These are phyloP conservation scores for Sparus aurata DNA, from an alignment of 2,797 vertebrate species.

Conservation along the genomic window DNA sequence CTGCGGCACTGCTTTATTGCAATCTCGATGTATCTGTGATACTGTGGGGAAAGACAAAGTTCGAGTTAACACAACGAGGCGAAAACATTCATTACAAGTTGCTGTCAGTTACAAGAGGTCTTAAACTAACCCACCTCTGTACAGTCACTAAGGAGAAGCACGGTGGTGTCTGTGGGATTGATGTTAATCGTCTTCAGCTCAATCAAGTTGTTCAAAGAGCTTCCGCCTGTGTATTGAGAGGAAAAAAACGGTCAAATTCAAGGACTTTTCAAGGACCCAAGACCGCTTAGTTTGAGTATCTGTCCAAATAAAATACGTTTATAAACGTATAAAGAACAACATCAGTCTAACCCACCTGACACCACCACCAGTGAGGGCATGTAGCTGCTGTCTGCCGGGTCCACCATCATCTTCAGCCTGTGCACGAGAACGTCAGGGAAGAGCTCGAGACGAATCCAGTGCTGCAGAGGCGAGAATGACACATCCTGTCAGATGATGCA, in stretches of 20 bases:
- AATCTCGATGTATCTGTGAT: constrained; percentile 95
- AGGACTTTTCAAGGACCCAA: no score
- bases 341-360: constrained; percentile 86
- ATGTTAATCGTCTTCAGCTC: constrained; percentile 98
- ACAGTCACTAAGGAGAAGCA: constrained; percentile 93
- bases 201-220: constrained; percentile 96
- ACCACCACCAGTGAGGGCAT: constrained; percentile 99
- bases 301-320: not conserved
- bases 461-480: constrained; percentile 80
- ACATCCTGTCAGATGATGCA: constrained; percentile 9
- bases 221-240: constrained; percentile 88
- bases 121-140: constrained; percentile 87
- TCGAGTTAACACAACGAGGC: not conserved
- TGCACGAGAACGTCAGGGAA: constrained; percentile 97
- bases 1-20: constrained; percentile 98
- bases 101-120: not conserved
- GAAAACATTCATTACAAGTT: not conserved
- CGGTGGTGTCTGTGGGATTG: constrained; percentile 95
- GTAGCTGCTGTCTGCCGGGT: constrained; percentile 99
- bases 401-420: constrained; percentile 95
- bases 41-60: constrained; percentile 79
- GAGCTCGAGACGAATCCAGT: constrained; percentile 98
- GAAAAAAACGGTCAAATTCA: not conserved
- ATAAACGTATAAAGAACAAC: not conserved
- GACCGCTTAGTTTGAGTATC: not conserved